phyloP scores from a whole-genome alignment of 2,113 vertebrate species.

The Chaetura pelagica region DNA sequence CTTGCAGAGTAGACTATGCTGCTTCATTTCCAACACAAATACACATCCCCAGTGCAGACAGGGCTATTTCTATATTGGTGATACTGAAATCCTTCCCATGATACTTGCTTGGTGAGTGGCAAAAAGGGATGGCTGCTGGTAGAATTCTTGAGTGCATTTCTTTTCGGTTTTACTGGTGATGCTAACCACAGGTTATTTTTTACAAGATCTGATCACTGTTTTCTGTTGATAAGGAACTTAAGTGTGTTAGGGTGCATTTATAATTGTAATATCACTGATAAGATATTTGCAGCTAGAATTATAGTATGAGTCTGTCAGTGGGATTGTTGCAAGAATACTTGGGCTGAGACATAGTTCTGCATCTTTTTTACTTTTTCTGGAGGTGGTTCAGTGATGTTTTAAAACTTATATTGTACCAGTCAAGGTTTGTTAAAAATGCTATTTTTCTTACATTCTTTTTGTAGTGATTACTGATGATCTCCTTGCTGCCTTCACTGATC shows the following conservation, averaged over 20 bases:
- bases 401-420: not conserved
- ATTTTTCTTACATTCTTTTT: not conserved
- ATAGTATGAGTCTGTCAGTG: not conserved
- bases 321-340: not conserved
- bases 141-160: not conserved
- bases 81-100: not conserved
- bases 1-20: not conserved
- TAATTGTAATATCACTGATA: not conserved
- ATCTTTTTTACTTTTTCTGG: not conserved
- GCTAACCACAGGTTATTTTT: not conserved
- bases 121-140: not conserved
- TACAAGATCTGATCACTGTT: not conserved
- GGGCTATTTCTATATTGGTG: not conserved
- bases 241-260: not conserved
- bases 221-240: not conserved
- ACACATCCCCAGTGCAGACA: accelerated
- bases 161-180: not conserved
- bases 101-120: not conserved
- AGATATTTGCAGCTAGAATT: not conserved
- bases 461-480: not conserved
- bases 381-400: not conserved
- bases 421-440: not conserved
- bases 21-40: not conserved
- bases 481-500: not conserved
- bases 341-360: not conserved